phyloP scores from a whole-genome alignment of 2,888 invertebrate genomes.

The Dynastes maya region DNA sequence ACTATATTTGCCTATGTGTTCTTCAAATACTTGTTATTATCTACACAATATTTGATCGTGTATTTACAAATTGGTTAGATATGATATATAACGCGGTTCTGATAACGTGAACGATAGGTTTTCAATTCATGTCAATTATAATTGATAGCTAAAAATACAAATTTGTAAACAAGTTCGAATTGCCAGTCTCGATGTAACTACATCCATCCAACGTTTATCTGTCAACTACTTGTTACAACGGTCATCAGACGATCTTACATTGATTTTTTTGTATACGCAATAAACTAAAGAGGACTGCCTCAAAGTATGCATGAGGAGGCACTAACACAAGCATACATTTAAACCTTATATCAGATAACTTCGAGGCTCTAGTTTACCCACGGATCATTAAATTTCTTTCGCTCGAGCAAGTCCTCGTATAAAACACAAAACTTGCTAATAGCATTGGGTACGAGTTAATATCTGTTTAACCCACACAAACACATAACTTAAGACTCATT shows the following conservation, averaged over 20 bases:
- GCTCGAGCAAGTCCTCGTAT: constrained; percentile 24
- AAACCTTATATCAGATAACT: background rate
- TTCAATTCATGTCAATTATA: background rate
- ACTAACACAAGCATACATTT: background rate
- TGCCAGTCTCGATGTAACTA: background rate
- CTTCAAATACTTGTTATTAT: too few species aligned
- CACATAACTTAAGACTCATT: constrained; percentile 53
- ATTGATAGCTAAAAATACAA: background rate
- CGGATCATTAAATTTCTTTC: constrained; percentile 10
- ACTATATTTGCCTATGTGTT: too few species aligned
- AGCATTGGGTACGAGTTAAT: constrained; percentile 5
- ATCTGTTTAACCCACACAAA: constrained; percentile 44
- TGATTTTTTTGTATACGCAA: too few species aligned
- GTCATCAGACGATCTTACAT: too few species aligned
- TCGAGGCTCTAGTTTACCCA: background rate
- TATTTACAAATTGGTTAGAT: too few species aligned
- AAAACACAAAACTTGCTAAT: constrained; percentile 24
- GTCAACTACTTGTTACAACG: background rate
- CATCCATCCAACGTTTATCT: background rate
- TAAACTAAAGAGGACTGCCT: too few species aligned
- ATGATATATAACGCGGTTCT: too few species aligned
- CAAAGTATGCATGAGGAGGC: background rate
- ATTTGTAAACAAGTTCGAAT: background rate
- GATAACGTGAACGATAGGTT: too few species aligned
- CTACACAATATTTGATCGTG: too few species aligned